phyloP scores from a whole-genome alignment of 2,113 vertebrate species.

The Scalopus aquaticus region DNA sequence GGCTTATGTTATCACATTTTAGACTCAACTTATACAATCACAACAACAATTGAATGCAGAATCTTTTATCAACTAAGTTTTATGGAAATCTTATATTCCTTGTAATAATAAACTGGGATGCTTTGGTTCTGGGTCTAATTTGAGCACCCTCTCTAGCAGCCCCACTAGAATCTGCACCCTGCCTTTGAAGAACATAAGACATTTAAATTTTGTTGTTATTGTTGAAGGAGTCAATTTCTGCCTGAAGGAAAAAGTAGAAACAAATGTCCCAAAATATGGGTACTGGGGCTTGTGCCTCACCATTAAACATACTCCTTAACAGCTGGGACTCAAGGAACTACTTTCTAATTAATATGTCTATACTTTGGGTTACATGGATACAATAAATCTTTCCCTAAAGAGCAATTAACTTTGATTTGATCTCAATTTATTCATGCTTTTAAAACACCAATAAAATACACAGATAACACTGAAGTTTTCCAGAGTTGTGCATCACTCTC shows the following conservation, averaged over 20 bases:
- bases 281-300: background rate
- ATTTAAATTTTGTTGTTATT: background rate
- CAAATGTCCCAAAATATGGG: background rate
- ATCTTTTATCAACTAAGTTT: slow-evolving; percentile 38
- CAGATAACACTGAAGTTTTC: background rate
- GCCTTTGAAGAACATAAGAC: background rate
- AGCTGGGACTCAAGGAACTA: slow-evolving; percentile 9
- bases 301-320: background rate
- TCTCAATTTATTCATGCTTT: background rate
- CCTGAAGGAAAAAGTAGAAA: slow-evolving; percentile 5
- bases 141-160: background rate
- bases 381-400: background rate
- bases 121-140: slow-evolving; percentile 10
- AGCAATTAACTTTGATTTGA: slow-evolving; percentile 14
- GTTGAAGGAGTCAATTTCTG: background rate
- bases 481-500: background rate
- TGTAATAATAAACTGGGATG: background rate
- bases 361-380: background rate
- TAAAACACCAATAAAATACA: background rate
- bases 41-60: background rate
- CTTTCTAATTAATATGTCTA: background rate
- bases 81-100: background rate
- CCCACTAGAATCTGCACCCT: background rate
- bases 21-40: background rate
- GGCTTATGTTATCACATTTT: background rate